Conservation (phyloP, 2,888 invertebrate genomes). For the Ecliptopera silaceata region DNA sequence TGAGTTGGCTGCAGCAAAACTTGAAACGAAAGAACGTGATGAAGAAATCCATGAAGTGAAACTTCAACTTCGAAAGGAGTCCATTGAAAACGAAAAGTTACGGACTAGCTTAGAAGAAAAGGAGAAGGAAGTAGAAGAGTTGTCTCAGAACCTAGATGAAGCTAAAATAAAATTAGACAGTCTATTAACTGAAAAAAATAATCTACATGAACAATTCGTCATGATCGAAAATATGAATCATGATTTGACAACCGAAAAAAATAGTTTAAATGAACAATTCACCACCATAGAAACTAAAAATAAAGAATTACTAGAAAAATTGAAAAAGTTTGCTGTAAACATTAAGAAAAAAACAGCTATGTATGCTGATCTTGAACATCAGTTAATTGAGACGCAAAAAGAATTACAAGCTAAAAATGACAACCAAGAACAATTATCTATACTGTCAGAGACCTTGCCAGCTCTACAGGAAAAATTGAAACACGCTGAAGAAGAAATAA, state of each 20-base stretch:
- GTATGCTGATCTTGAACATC: conserved; percentile 86
- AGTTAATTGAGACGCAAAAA: conserved; percentile 62
- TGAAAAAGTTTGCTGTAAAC: conserved; percentile 90
- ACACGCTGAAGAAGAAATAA: conserved; percentile 68
- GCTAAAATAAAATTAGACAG: conserved; percentile 64
- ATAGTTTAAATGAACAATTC: conserved; percentile 44
- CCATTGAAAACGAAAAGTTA: conserved; percentile 85
- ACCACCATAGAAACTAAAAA: conserved; percentile 83
- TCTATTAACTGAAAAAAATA: conserved; percentile 64
- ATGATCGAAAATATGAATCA: conserved; percentile 84
- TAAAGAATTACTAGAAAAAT: conserved; percentile 88
- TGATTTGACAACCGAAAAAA: conserved; percentile 80
- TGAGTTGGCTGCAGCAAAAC: conserved; percentile 69
- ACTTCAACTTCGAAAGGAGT: conserved; percentile 81
- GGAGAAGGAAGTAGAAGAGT: conserved; percentile 70
- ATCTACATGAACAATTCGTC: conserved; percentile 67
- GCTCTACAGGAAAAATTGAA: conserved; percentile 67
- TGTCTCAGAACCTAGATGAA: conserved; percentile 75
- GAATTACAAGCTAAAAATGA: conserved; percentile 58
- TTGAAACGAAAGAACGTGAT: conserved; percentile 80
- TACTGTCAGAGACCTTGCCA: conserved; percentile 65
- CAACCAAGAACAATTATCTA: conserved; percentile 59
- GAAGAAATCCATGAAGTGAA: conserved; percentile 81
- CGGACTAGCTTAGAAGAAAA: conserved; percentile 82
- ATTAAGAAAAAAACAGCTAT: conserved; percentile 88